Percentiles rank a stretch among this genome's conserved stretches.
phyloP scores from a whole-genome alignment of 1,140 invertebrate species.

The Leptinotarsa lineolata region DNA sequence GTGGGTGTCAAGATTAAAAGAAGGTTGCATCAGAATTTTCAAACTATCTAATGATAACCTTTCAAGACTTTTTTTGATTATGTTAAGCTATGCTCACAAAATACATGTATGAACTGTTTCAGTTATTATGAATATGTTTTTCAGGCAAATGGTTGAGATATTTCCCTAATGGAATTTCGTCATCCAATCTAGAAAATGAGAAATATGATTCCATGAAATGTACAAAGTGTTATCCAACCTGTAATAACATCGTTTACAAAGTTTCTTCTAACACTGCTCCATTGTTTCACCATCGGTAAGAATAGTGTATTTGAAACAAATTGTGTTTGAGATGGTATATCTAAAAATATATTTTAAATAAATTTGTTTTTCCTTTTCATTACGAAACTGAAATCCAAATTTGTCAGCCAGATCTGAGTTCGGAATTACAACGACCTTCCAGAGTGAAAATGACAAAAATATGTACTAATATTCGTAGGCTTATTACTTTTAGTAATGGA shows the following conservation, averaged over 20 bases:
- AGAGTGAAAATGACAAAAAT: too few relatives aligned
- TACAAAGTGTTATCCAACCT: conserved; percentile 30
- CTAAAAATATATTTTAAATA: background rate
- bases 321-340: background rate
- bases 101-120: background rate
- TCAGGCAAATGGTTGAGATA: conserved; percentile 41
- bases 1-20: background rate
- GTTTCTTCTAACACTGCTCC: conserved; percentile 22
- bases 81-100: background rate
- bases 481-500: too few relatives aligned
- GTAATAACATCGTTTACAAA: conserved; percentile 27
- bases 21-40: too few relatives aligned
- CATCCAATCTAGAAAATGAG: conserved; percentile 23
- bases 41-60: too few relatives aligned
- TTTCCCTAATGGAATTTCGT: conserved; percentile 19
- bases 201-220: conserved; percentile 34
- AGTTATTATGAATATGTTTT: background rate
- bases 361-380: too few relatives aligned
- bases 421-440: too few relatives aligned
- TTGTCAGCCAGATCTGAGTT: too few relatives aligned
- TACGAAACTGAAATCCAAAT: too few relatives aligned
- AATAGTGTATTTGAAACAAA: background rate
- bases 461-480: too few relatives aligned
- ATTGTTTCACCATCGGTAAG: background rate
- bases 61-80: too few relatives aligned